Percentiles rank a stretch among this genome's conserved stretches.
Conservation (phyloP, 1,140 invertebrate species). For the Argopecten irradians region DNA sequence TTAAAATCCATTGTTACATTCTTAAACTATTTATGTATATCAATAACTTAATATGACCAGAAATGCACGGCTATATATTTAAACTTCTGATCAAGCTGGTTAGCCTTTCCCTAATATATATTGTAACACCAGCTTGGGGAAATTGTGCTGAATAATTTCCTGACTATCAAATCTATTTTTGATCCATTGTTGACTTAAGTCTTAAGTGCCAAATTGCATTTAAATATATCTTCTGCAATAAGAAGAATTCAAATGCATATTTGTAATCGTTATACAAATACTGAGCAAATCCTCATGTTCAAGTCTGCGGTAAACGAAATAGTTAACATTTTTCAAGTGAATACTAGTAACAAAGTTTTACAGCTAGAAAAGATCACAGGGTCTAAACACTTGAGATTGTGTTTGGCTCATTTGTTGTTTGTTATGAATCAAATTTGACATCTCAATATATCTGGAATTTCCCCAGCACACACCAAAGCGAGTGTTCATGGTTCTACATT, state of each 20-base stretch:
- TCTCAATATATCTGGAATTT: constrained; percentile 12
- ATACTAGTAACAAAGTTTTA: too few species aligned
- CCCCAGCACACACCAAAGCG: neutral
- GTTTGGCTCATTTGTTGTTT: neutral
- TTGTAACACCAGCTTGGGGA: neutral
- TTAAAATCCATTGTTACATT: neutral
- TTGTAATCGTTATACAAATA: neutral
- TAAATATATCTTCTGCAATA: neutral
- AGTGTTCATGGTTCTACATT: neutral
- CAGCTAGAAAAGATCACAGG: neutral
- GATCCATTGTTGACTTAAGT: neutral
- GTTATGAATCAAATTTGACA: constrained; percentile 4
- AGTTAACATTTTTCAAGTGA: too few species aligned
- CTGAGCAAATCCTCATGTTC: neutral
- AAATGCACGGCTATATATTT: neutral
- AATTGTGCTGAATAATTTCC: neutral
- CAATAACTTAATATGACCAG: neutral
- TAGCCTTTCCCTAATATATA: neutral
- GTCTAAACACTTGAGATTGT: neutral
- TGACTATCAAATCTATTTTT: neutral
- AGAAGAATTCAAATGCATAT: neutral
- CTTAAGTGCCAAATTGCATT: neutral
- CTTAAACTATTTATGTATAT: neutral
- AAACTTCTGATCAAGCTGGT: neutral
- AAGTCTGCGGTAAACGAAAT: neutral